Base-by-base conservation (phyloP, 1,140 invertebrate genomes). In the Drosophila rufa region DNA sequence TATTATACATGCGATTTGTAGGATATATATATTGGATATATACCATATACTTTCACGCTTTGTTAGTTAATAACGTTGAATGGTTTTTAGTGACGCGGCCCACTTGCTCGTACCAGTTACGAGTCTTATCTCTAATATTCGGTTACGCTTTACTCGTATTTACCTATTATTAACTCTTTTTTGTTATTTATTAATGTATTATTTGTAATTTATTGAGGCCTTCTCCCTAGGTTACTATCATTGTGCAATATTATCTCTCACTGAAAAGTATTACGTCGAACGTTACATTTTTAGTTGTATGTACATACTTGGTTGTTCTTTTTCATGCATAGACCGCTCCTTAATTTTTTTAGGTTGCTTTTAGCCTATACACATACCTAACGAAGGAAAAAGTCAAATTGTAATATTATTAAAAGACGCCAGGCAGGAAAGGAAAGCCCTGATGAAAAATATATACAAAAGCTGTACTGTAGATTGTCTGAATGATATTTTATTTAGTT, bases 401-500 rank as follows among this genome's bases (percentile, higher is more conserved):
- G 75, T 78, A 78, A 77, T 77, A 51, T 78, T 78, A 76, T 55
- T 55, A 55, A 68, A 60, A 36, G 47, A 48, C 27, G 73, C 47
- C 22, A 46, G 45, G 55, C 22, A 46, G 45, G 22, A 58, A 30
- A 42, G 2, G 5, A 57, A 57, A 46, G 15, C 48, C 61, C 67
- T 25, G 40, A 55, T 38, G 53, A 40, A 33, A 75, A 77, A 68
- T 61, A 79, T 62, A 62, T 38, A 70, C 38, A 79, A 79, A 62
- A 58, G 57, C 65, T 70, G 53, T 25, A 25, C 22, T 25, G 22
- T 25, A 25, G 0, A 70, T 62, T 65, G 71, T 77, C 81, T 89
- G 80, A 89, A 80, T 89, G 80, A 36, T 40, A 50, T 77, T 74
- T 86, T 89, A 83, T 89, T 86, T 83, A 77, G 60, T 77, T 77